phyloP scores from a whole-genome alignment of 1,140 invertebrate species.

The Sitodiplosis mosellana region DNA sequence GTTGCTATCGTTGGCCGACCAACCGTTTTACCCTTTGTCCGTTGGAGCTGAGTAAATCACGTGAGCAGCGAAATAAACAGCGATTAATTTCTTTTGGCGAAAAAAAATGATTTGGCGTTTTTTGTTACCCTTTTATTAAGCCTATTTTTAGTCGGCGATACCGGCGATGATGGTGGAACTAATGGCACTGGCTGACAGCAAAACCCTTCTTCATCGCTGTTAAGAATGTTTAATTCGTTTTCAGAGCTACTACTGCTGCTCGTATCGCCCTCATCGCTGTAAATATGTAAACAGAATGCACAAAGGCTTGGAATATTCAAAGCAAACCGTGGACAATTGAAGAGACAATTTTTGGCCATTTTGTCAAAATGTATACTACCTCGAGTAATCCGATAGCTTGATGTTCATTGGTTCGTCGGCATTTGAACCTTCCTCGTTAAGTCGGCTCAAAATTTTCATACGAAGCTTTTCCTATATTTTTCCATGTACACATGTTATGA shows the following conservation, averaged over 20 bases:
- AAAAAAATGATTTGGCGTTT: background rate
- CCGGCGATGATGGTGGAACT: slow-evolving; percentile 37
- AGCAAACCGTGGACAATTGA: too few relatives aligned
- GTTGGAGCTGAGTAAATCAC: background rate
- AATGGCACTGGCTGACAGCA: slow-evolving; percentile 18
- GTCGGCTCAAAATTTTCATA: slow-evolving; percentile 56
- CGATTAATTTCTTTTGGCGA: background rate
- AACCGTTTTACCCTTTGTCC: too few relatives aligned
- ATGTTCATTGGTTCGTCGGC: slow-evolving; percentile 76
- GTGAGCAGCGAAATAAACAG: background rate
- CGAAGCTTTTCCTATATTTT: slow-evolving; percentile 47
- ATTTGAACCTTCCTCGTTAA: slow-evolving; percentile 66
- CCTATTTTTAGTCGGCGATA: slow-evolving; percentile 3
- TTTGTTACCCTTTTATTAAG: background rate
- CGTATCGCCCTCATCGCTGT: slow-evolving; percentile 58
- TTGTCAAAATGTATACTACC: slow-evolving; percentile 28
- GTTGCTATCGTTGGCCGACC: background rate
- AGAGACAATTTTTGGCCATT: too few relatives aligned
- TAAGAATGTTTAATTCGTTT: slow-evolving; percentile 20
- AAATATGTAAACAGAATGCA: slow-evolving; percentile 6
- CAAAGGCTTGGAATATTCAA: too few relatives aligned
- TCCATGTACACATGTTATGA: slow-evolving; percentile 8
- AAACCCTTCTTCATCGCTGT: slow-evolving; percentile 22
- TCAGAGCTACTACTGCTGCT: slow-evolving; percentile 39
- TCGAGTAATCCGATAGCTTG: slow-evolving; percentile 65